Evolutionary conservation across 2,797 vertebrate genomes (phyloP).

Genomic region (Ambastaia sidthimunki): DNA sequence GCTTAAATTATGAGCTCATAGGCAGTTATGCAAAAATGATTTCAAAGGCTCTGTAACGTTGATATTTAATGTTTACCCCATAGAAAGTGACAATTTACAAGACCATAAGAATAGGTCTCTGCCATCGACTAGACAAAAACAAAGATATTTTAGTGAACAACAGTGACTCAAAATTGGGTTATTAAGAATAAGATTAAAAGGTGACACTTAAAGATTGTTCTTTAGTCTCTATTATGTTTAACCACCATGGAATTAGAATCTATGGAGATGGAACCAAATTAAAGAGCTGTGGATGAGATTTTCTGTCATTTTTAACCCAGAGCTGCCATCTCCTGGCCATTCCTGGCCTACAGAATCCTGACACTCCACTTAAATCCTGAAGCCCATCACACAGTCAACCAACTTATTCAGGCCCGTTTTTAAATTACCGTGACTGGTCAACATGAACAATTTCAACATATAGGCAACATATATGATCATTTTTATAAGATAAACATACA

Average conservation of each 20-base stretch:
- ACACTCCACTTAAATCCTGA: neutral
- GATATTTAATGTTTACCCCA: neutral
- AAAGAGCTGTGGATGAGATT: neutral
- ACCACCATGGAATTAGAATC: neutral
- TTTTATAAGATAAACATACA: neutral
- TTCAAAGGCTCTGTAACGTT: neutral
- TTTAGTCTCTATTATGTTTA: neutral
- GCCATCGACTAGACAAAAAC: no score
- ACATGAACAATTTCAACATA: neutral
- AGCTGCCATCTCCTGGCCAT: slow-evolving; percentile 62
- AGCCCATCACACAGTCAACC: neutral
- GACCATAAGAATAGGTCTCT: neutral
- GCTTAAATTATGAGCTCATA: no score
- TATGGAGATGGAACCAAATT: slow-evolving; percentile 28
- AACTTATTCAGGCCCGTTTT: neutral
- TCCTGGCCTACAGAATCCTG: neutral
- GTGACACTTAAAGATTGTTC: neutral
- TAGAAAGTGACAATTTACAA: neutral
- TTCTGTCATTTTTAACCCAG: slow-evolving; percentile 51
- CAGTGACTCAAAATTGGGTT: neutral
- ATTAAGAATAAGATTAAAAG: neutral
- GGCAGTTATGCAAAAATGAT: neutral
- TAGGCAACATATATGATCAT: neutral
- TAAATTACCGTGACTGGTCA: neutral
- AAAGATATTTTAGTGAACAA: no score